Percentiles rank a stretch among this genome's conserved stretches.
Conservation (phyloP, 2,113 vertebrate species). For the Nansenia antarctica region DNA sequence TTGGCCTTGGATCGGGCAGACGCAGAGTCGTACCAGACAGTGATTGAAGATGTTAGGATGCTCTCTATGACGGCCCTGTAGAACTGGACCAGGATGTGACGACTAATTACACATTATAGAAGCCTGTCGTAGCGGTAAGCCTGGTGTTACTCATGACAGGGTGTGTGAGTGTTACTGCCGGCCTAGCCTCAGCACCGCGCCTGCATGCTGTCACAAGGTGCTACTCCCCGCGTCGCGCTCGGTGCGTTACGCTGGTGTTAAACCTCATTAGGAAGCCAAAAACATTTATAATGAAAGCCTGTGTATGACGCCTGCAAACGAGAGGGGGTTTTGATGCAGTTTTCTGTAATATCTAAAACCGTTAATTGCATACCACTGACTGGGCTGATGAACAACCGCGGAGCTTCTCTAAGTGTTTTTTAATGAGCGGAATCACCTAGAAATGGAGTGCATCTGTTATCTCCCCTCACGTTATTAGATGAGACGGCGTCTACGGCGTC, state of each 20-base stretch:
- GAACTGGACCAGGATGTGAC: no score
- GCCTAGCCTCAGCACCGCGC: neutral
- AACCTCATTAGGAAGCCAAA: neutral
- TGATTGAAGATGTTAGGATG: no score
- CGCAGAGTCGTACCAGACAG: no score
- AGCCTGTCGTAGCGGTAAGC: no score
- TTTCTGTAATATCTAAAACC: neutral
- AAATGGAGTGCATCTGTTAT: neutral
- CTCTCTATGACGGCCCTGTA: no score
- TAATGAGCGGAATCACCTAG: conserved; percentile 6
- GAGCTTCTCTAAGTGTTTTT: neutral
- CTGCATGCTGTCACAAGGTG: neutral
- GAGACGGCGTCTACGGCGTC: neutral
- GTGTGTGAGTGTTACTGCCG: neutral
- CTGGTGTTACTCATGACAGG: no score
- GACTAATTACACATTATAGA: no score
- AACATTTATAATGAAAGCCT: no score
- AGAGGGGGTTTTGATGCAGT: neutral
- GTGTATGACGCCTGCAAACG: neutral
- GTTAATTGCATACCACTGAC: neutral
- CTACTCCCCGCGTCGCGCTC: neutral
- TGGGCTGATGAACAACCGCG: neutral
- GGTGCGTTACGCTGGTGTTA: neutral
- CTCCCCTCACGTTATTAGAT: neutral
- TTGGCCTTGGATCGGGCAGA: no score